phyloP scores from a whole-genome alignment of 1,140 invertebrate genomes.

The Trichonephila inaurata region DNA sequence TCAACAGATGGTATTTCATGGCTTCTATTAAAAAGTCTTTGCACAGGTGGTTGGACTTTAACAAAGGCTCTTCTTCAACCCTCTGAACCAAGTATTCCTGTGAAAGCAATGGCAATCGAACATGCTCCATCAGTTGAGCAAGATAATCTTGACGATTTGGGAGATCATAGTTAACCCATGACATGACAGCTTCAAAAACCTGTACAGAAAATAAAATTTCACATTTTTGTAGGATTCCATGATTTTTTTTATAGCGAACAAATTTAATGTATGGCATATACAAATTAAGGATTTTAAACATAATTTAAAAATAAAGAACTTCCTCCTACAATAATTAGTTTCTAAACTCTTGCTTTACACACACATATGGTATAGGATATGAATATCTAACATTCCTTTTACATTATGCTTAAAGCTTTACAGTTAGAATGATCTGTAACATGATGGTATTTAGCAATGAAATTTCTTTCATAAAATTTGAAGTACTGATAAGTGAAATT shows the following conservation, averaged over 20 bases:
- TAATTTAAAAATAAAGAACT: no score
- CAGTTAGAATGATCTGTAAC: no score
- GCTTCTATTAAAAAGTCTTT: constrained; percentile 96
- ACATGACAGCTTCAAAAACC: constrained; percentile 93
- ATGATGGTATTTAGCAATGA: no score
- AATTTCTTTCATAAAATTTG: no score
- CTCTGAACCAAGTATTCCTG: constrained; percentile 93
- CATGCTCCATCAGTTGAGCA: constrained; percentile 93
- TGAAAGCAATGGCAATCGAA: constrained; percentile 92
- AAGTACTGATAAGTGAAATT: no score
- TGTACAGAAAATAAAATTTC: constrained; percentile 78
- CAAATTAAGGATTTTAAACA: no score
- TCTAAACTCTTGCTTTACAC: no score
- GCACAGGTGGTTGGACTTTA: constrained; percentile 91
- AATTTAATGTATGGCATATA: no score
- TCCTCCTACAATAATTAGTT: no score
- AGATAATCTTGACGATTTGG: constrained; percentile 86
- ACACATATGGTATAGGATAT: no score
- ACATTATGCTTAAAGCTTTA: no score
- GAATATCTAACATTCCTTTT: no score
- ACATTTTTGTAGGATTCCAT: neutral
- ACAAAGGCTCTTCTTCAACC: constrained; percentile 93
- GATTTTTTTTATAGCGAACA: neutral
- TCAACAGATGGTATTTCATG: constrained; percentile 95
- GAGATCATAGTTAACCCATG: constrained; percentile 91